Evolutionary conservation across 64 coral and sea anemone species (phyloP), one percentile per base, ranked within the genome.

Genomic region (Montipora sp.): DNA sequence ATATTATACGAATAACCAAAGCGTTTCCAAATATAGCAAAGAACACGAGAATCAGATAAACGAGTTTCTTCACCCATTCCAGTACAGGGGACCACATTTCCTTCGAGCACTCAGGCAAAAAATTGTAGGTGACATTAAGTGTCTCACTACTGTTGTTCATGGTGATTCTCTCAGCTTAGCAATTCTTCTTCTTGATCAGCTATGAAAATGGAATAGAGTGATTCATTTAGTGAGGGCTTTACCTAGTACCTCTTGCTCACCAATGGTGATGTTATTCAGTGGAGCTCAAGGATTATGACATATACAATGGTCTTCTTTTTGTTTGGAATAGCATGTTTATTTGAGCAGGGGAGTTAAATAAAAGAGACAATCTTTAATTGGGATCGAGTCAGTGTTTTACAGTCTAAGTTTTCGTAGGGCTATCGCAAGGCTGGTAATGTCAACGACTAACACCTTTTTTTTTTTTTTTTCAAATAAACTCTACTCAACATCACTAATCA

Each of bases 11-110:
- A 19, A 85, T 77, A 4, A 92, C 80, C 53, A 77, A 58, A 1
- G 75, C 45, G 46, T 92, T 92, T 47, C 90, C 90, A 77, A 70
- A 58, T 23, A 92, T 7, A 27, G 90, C 80, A 8, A 92, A 27
- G 44, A 84, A 7, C 73, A 92, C 36, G 4, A 83, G 57, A 53
- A 75, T 4, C 5, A 92, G 24, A 55, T 77, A 88, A 14, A 88
- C 87, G 21, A 72, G 19, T 15, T 16, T 71, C 65, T 85, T 85
- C 18, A 85, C 20, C 82, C 82, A 85, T 72, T 85, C 16, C 8
- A 71, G 46, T 20, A 10, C 82, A 15, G 82, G 16, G 3, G 59
- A 69, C 8, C 6, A 5, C 2, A 3, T 0, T 8, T 3, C 3
- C 49, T 15, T 1, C 15, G 82, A 13, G 12, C 82, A 85, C 44